These are phyloP conservation scores for Apaloderma vittatum DNA, from an alignment of 2,113 vertebrate genomes.

Conservation along the genomic window DNA sequence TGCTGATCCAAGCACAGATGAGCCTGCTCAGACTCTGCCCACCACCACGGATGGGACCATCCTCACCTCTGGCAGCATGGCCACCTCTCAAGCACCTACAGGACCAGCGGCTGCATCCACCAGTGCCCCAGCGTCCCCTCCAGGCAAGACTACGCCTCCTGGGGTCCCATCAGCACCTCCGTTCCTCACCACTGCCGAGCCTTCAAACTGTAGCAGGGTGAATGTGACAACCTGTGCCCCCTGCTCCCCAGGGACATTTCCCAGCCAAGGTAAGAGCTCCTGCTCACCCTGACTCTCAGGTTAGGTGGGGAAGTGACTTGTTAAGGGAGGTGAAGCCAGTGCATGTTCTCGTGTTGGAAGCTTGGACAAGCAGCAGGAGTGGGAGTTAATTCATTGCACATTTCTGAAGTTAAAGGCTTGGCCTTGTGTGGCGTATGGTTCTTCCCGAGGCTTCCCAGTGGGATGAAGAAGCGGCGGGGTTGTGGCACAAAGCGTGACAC, in stretches of 20 bases:
- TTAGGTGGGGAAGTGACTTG: not conserved
- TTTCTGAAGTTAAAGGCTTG: not conserved
- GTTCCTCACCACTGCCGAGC: constrained; percentile 4
- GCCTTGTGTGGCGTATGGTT: not conserved
- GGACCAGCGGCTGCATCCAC: fast-evolving
- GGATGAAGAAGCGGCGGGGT: not conserved
- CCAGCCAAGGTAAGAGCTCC: constrained; percentile 69
- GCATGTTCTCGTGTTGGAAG: not conserved
- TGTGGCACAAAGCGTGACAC: not conserved
- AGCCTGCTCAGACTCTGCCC: not conserved
- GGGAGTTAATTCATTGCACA: not conserved
- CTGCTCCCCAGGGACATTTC: constrained; percentile 82
- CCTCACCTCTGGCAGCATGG: not conserved
- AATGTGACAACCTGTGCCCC: constrained; percentile 80
- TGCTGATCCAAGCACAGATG: not conserved
- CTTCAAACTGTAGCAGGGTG: constrained; percentile 77
- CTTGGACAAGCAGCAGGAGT: not conserved
- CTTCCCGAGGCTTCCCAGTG: not conserved
- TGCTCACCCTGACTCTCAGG: fast-evolving
- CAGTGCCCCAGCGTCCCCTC: fast-evolving
- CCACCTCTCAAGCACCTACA: not conserved
- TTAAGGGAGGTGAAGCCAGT: not conserved
- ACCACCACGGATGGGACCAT: fast-evolving
- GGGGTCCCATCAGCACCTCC: not conserved
- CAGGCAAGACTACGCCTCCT: not conserved